phyloP scores from a whole-genome alignment of 2,888 invertebrate species.

The Pandemis cinnamomeana region DNA sequence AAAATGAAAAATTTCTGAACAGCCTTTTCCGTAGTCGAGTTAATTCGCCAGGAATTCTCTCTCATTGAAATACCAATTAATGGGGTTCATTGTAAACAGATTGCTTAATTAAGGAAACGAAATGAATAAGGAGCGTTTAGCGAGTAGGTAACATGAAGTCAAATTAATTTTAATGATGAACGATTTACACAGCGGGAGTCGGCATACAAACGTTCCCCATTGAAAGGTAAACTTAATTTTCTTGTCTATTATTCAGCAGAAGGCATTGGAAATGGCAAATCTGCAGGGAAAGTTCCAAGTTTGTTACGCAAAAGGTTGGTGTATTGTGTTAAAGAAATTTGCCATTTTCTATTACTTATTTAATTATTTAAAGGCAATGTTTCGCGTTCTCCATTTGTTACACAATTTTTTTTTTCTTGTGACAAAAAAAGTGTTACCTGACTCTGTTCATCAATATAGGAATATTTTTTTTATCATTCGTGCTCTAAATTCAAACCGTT shows the following conservation, averaged over 20 bases:
- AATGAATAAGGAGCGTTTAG: slow-evolving; percentile 80
- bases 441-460: background rate
- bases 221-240: slow-evolving; percentile 61
- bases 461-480: background rate
- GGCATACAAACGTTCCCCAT: slow-evolving; percentile 47
- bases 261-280: slow-evolving; percentile 49
- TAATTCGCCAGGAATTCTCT: slow-evolving; percentile 66
- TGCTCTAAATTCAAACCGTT: slow-evolving; percentile 3
- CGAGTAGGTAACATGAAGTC: slow-evolving; percentile 68
- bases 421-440: background rate
- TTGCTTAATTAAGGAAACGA: slow-evolving; percentile 82
- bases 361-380: background rate
- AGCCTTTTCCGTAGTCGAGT: slow-evolving; percentile 63
- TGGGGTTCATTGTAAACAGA: slow-evolving; percentile 81
- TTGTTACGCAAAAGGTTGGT: slow-evolving; percentile 3
- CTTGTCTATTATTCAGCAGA: slow-evolving; percentile 54
- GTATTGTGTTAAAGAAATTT: slow-evolving; percentile 34
- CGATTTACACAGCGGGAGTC: slow-evolving; percentile 63
- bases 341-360: background rate
- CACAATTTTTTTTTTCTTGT: background rate
- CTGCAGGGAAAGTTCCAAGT: slow-evolving; percentile 21
- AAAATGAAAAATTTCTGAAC: slow-evolving; percentile 54
- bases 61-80: slow-evolving; percentile 80
- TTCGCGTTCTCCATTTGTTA: background rate
- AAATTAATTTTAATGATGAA: slow-evolving; percentile 83